These are phyloP conservation scores for Invenusta paracnida DNA, from an alignment of 2,888 invertebrate species.

Conservation along the genomic window DNA sequence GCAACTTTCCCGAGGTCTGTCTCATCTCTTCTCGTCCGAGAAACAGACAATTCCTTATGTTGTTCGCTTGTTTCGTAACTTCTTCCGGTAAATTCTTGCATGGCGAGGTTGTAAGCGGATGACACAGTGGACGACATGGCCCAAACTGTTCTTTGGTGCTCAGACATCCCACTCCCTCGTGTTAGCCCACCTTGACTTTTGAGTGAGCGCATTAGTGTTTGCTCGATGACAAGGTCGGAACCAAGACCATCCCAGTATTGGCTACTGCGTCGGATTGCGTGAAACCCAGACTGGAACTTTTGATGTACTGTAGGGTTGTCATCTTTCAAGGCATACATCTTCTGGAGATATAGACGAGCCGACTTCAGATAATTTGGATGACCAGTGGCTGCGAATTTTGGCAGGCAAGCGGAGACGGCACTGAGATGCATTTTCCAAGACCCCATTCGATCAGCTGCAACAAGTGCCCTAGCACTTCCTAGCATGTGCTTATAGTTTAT, in stretches of 20 bases:
- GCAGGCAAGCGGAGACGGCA: conserved; percentile 11
- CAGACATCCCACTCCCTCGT: conserved; percentile 38
- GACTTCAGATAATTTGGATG: background rate
- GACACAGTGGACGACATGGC: conserved; percentile 42
- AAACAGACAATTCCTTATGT: conserved; percentile 44
- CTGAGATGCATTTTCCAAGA: conserved; percentile 4
- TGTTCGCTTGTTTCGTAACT: conserved; percentile 44
- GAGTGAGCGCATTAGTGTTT: conserved; percentile 41
- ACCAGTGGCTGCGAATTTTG: conserved; percentile 5
- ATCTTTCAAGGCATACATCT: conserved; percentile 22
- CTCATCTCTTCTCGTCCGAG: conserved; percentile 42
- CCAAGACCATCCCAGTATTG: conserved; percentile 43
- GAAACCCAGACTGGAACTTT: conserved; percentile 40
- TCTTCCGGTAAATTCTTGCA: conserved; percentile 44
- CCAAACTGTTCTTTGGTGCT: conserved; percentile 43
- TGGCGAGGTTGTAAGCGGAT: conserved; percentile 43
- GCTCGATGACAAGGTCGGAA: conserved; percentile 40
- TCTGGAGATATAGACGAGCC: background rate
- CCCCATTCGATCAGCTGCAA: background rate
- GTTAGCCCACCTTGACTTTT: conserved; percentile 42
- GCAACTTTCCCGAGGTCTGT: conserved; percentile 40
- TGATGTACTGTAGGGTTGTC: conserved; percentile 39
- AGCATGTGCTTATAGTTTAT: no score
- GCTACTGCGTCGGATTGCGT: conserved; percentile 42
- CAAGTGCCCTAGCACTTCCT: no score